Evolutionary conservation across 2,888 invertebrate genomes (phyloP), one percentile per base, ranked within the genome.

Genomic region (Cordylochernes scorpioides): DNA sequence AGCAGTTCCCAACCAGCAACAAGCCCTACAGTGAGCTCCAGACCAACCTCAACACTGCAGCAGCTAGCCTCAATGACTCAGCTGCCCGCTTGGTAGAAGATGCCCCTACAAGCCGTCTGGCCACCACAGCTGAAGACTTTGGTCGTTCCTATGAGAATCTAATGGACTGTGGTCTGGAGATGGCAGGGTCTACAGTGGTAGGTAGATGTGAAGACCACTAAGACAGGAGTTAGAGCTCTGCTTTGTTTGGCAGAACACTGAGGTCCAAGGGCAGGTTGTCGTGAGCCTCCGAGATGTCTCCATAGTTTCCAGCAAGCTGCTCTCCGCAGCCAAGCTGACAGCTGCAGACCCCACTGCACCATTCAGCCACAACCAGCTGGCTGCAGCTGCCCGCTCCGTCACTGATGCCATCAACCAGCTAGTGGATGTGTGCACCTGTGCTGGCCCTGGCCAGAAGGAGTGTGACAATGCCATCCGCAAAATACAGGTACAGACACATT

Each of bases 371-470:
- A 86, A 84, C 52, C 70, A 80, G 42, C 58, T 86, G 17, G 69
- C 75, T 3, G 69, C 71, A 6, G 84, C 82, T 18, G 84, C 80
- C 1, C 63, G 60, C 57, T 60, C 72, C 6, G 82, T 86, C 25
- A 86, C 80, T 0, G 86, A 86, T 42, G 75, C 72, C 51, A 80
- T 91, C 41, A 91, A 88, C 51, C 65, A 72, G 43, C 58, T 91
- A 36, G 73, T 88, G 42, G 71, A 75, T 51, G 69, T 73, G 4
- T 75, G 72, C 49, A 80, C 80, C 2, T 71, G 71, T 18, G 77
- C 80, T 0, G 78, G 82, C 0, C 88, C 91, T 0, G 86, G 91
- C 0, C 86, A 88, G 57, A 80, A 77, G 51, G 91, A 94, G 49
- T 94, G 94, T 55, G 84, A 82, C 49, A 86, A 77, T 42, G 88